A percentile compares a stretch with the other conserved stretches of the same genome.
Conservation (phyloP, 2,888 invertebrate species). For the Boloria euphrosyne region DNA sequence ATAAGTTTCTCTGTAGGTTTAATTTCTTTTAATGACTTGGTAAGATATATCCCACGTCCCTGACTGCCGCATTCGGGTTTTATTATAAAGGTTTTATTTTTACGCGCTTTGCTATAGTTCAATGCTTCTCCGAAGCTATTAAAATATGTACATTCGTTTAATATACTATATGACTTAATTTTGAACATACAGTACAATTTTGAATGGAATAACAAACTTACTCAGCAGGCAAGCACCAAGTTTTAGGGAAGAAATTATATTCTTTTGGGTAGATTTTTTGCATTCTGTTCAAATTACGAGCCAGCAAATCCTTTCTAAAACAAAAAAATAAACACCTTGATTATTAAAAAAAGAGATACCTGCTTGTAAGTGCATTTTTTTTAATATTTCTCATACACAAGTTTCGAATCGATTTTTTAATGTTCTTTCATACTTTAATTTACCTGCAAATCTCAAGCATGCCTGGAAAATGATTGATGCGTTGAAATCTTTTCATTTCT, state of each 20-base stretch:
- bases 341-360: not conserved
- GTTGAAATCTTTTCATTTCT: constrained; percentile 95
- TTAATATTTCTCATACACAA: not conserved
- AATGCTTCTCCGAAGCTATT: constrained; percentile 87
- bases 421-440: not conserved
- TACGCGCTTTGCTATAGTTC: constrained; percentile 86
- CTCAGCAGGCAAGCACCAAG: constrained; percentile 97
- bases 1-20: constrained; percentile 92
- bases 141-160: not conserved
- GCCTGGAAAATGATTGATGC: constrained; percentile 96
- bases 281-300: constrained; percentile 95
- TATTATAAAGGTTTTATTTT: constrained; percentile 90
- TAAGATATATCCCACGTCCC: constrained; percentile 93
- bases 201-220: constrained; percentile 65
- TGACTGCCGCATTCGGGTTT: constrained; percentile 96
- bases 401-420: not conserved
- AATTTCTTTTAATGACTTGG: constrained; percentile 89
- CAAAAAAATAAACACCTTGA: not conserved
- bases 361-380: too few species aligned
- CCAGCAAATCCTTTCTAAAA: constrained; percentile 91
- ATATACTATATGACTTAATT: too few species aligned
- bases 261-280: constrained; percentile 93
- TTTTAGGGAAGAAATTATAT: constrained; percentile 95
- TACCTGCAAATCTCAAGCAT: constrained; percentile 91
- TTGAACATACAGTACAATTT: too few species aligned